Conservation (phyloP, 92 coral and sea anemone genomes). For the Pocillopora grandis region DNA sequence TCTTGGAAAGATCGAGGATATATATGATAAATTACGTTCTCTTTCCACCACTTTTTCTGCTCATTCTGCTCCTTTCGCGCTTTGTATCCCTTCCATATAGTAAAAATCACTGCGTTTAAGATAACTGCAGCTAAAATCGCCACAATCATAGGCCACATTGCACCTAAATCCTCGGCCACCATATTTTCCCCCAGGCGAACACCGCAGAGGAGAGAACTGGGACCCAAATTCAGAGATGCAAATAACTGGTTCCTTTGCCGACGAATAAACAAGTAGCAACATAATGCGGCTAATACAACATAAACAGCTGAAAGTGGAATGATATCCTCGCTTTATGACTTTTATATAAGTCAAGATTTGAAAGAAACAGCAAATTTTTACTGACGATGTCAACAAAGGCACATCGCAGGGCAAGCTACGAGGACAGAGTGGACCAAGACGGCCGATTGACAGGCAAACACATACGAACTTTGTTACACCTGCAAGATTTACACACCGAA, state of each 20-base stretch:
- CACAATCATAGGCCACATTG: neutral
- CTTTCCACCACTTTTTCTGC: constrained; percentile 79
- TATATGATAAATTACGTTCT: constrained; percentile 81
- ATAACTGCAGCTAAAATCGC: constrained; percentile 5
- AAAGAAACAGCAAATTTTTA: neutral
- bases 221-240: constrained; percentile 4
- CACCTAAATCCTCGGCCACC: neutral
- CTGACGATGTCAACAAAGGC: constrained; percentile 28
- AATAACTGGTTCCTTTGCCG: constrained; percentile 21
- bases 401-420: constrained; percentile 49
- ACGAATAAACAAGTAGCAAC: constrained; percentile 23
- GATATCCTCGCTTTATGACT: neutral
- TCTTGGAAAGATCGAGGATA: constrained; percentile 93
- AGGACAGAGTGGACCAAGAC: constrained; percentile 66
- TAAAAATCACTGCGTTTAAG: constrained; percentile 6
- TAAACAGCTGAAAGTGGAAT: neutral
- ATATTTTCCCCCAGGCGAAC: constrained; percentile 16
- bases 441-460: constrained; percentile 72
- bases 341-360: neutral
- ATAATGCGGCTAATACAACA: neutral
- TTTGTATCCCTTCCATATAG: constrained; percentile 8
- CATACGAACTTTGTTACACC: constrained; percentile 71
- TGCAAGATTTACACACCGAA: constrained; percentile 73
- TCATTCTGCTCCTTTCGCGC: constrained; percentile 21
- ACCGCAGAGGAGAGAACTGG: constrained; percentile 6